Conservation (phyloP, 53 echinoderm and acorn worm species). For the Temnopleurus reevesii region DNA sequence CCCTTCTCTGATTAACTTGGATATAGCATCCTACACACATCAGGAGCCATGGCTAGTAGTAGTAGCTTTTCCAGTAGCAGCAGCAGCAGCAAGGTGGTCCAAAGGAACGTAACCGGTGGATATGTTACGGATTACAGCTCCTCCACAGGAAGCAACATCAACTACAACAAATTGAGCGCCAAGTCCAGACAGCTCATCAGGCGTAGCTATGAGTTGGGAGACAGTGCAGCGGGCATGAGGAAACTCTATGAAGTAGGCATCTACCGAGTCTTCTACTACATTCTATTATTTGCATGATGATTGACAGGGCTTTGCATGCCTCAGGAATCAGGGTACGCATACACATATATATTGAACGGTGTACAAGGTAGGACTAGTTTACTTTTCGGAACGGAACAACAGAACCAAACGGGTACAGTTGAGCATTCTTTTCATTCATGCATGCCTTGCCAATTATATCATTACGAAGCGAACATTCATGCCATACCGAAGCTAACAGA, state of each 20-base stretch:
- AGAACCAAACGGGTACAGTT: neutral
- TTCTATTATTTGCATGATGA: constrained; percentile 63
- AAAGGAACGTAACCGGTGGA: constrained; percentile 42
- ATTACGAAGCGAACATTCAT: too few relatives aligned
- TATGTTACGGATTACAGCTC: constrained; percentile 67
- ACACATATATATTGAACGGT: neutral
- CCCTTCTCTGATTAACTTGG: constrained; percentile 37
- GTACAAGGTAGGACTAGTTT: constrained; percentile 55
- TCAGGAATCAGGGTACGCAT: constrained; percentile 7
- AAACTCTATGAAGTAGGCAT: constrained; percentile 97
- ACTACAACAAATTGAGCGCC: constrained; percentile 91
- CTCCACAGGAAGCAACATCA: constrained; percentile 66
- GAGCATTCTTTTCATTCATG: neutral
- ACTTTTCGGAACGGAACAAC: constrained; percentile 16
- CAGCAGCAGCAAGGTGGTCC: constrained; percentile 14
- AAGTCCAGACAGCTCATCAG: constrained; percentile 96
- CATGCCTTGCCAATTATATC: neutral
- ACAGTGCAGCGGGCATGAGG: constrained; percentile 86
- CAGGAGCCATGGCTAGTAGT: constrained; percentile 21
- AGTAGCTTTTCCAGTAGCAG: neutral
- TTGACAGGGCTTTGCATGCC: constrained; percentile 49
- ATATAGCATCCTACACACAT: constrained; percentile 38
- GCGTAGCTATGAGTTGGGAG: constrained; percentile 95
- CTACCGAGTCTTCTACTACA: constrained; percentile 33
- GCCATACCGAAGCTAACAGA: too few relatives aligned